phyloP scores from a whole-genome alignment of 1,140 invertebrate genomes.

The Episyrphus balteatus region DNA sequence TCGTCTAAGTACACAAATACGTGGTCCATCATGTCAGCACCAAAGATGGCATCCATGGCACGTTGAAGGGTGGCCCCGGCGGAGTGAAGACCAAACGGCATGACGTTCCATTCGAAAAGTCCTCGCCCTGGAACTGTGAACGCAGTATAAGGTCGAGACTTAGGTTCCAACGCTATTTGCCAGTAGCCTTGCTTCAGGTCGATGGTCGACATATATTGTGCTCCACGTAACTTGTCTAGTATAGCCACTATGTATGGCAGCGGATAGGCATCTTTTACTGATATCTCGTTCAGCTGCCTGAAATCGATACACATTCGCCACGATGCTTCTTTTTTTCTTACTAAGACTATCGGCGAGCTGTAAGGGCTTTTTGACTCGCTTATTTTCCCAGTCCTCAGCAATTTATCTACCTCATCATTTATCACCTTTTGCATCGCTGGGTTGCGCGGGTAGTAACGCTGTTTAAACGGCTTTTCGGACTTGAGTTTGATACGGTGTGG shows the following conservation, averaged over 20 bases:
- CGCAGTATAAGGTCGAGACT: conserved; percentile 29
- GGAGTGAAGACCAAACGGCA: conserved; percentile 7
- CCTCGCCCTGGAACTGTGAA: conserved; percentile 35
- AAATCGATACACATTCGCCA: conserved; percentile 32
- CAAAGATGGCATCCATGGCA: neutral
- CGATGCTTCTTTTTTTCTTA: conserved; percentile 23
- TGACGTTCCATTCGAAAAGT: conserved; percentile 29
- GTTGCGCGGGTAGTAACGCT: neutral
- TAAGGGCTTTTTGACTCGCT: conserved; percentile 27
- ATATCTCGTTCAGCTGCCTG: conserved; percentile 23
- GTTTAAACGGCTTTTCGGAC: neutral
- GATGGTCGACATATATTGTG: conserved; percentile 24
- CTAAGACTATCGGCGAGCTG: conserved; percentile 26
- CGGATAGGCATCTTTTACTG: conserved; percentile 32
- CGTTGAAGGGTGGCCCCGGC: conserved; percentile 2
- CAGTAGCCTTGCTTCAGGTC: conserved; percentile 31
- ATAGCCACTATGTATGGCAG: conserved; percentile 37
- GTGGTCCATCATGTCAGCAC: conserved; percentile 13
- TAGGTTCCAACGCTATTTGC: conserved; percentile 21
- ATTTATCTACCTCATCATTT: conserved; percentile 19
- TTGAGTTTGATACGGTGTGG: neutral
- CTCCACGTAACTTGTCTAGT: conserved; percentile 21
- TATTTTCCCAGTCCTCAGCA: conserved; percentile 21
- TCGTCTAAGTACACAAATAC: conserved; percentile 24
- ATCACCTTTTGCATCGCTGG: conserved; percentile 9